Conservation (phyloP, 2,113 vertebrate genomes). For the Plestiodon gilberti region DNA sequence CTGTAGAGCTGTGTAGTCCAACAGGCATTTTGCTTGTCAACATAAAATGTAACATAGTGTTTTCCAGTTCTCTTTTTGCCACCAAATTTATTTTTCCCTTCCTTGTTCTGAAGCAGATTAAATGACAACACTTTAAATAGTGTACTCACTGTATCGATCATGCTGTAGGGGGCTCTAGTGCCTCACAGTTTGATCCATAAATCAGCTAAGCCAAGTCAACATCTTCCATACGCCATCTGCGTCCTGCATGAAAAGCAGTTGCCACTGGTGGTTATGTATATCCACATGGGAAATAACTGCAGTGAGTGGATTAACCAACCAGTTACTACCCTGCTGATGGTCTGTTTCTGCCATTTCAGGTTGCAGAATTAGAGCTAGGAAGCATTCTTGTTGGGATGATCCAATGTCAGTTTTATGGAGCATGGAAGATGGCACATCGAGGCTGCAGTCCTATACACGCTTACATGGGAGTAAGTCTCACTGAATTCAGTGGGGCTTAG, state of each 20-base stretch:
- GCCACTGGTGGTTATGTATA: not conserved
- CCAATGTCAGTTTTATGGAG: not conserved
- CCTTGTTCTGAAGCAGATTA: slow-evolving; percentile 21
- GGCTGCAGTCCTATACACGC: no score
- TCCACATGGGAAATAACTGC: not conserved
- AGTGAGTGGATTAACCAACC: not conserved
- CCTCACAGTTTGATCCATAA: accelerated
- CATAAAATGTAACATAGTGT: slow-evolving; percentile 58
- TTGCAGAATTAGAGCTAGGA: not conserved
- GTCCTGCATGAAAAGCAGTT: not conserved
- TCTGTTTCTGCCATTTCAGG: not conserved
- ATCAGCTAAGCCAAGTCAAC: not conserved
- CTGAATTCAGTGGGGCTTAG: no score
- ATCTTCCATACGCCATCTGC: not conserved
- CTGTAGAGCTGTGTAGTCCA: slow-evolving; percentile 53
- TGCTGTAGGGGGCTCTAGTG: not conserved
- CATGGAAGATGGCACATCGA: no score
- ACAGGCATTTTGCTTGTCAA: slow-evolving; percentile 61
- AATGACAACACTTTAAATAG: slow-evolving; percentile 12
- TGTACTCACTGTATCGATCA: accelerated
- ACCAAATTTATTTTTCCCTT: slow-evolving; percentile 48
- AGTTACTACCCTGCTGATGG: not conserved
- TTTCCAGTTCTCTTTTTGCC: slow-evolving; percentile 61
- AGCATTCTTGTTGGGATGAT: no score
- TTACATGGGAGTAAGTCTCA: no score